Evolutionary conservation across 2,888 invertebrate species (phyloP).

Genomic region (Deroplatys truncata): DNA sequence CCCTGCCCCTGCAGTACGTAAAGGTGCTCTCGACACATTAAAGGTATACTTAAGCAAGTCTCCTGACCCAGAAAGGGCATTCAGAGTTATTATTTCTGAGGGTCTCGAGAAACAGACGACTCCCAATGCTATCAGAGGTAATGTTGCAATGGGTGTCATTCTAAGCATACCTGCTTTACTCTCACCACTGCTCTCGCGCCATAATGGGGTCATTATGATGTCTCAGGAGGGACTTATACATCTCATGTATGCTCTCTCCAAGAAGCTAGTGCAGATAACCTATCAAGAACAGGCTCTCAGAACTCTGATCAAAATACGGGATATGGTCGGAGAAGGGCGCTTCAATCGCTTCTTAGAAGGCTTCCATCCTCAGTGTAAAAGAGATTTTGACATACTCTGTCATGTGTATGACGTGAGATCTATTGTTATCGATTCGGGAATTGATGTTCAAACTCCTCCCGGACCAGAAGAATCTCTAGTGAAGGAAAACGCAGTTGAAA

Average conservation of each 20-base stretch:
- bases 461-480: background rate
- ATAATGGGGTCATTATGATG: constrained; percentile 19
- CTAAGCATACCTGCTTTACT: constrained; percentile 61
- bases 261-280: constrained; percentile 47
- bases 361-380: constrained; percentile 47
- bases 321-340: constrained; percentile 60
- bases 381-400: constrained; percentile 57
- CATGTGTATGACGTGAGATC: constrained; percentile 52
- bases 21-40: constrained; percentile 72
- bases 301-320: constrained; percentile 65
- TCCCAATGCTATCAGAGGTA: constrained; percentile 52
- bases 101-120: constrained; percentile 60
- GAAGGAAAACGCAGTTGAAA: background rate
- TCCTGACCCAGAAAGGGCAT: constrained; percentile 61
- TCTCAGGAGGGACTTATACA: constrained; percentile 39
- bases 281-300: constrained; percentile 63
- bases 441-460: constrained; percentile 35
- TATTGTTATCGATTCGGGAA: constrained; percentile 36
- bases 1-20: constrained; percentile 72
- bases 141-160: constrained; percentile 61
- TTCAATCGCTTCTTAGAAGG: constrained; percentile 54
- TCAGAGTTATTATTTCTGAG: constrained; percentile 59
- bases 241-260: constrained; percentile 43
- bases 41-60: constrained; percentile 68
- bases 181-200: constrained; percentile 46